Evolutionary conservation across 2,797 vertebrate species (phyloP), one percentile per base, ranked within the genome.

Genomic region (Oophaga sylvatica): DNA sequence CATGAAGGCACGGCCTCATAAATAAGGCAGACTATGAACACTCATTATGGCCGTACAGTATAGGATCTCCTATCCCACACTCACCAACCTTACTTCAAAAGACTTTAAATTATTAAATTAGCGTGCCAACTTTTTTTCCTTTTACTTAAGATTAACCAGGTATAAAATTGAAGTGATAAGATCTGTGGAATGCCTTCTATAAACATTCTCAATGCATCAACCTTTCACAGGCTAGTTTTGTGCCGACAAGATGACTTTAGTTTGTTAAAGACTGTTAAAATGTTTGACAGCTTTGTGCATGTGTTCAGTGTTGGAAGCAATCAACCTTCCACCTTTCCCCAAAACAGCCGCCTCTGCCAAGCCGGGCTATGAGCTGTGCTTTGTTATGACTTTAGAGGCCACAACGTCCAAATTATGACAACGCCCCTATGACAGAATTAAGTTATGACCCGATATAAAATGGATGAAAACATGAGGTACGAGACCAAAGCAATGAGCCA

Each of bases 101-200:
- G 67, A 48, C 19, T 73, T 15, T 29, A n/a, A 88, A 84, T 84
- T 88, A 88, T 88, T 88, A 88, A 84, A 84, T 88, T 73, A 84
- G 48, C n/a, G 48, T 80, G 76, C 83, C 81, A 84, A 84, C n/a
- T 79, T 59, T 83, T 71, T 35, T 9, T 19, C 11, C n/a, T 56
- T 85, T 83, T 73, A 78, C 68, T 80, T 88, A 88, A 85, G 68
- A 88, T 80, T 75, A 88, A 88, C 76, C 82, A 88, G 82, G 87
- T 84, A 88, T 85, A 80, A 88, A 88, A 62, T 57, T 19, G 22
- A 65, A 71, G 35, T 80, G 87, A 88, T 88, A 88, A 88, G 82
- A 85, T 88, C 87, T 88, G 5, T 73, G 77, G 87, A 88, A 88
- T 88, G 82, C 20, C 57, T 67, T 84, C 41, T 75, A 76, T 84